phyloP scores from a whole-genome alignment of 2,797 vertebrate genomes.

The Cirrhinus molitorella region DNA sequence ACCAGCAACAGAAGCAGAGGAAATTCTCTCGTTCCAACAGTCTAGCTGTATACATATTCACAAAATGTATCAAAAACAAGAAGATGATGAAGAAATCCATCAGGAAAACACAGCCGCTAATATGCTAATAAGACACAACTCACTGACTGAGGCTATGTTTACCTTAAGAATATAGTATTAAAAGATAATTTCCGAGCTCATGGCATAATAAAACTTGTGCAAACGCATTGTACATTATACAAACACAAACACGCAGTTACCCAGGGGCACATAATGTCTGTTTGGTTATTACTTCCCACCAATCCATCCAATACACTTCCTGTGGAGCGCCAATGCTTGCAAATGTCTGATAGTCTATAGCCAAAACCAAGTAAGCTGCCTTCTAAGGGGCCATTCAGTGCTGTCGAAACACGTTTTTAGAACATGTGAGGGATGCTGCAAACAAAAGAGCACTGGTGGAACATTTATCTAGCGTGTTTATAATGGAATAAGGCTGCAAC shows the following conservation, averaged over 20 bases:
- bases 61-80: neutral
- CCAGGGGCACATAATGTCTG: neutral
- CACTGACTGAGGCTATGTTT: slow-evolving; percentile 11
- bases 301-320: neutral
- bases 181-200: neutral
- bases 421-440: neutral
- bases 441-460: neutral
- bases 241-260: neutral
- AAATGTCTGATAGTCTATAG: neutral
- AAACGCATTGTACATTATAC: slow-evolving; percentile 1
- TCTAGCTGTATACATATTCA: neutral
- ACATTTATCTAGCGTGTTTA: neutral
- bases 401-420: neutral
- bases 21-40: neutral
- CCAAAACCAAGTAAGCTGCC: neutral
- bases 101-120: neutral
- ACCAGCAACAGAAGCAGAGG: slow-evolving; percentile 23
- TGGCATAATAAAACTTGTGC: neutral
- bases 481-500: no score
- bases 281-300: slow-evolving; percentile 24
- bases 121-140: neutral
- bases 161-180: slow-evolving; percentile 11
- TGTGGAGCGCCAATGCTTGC: neutral
- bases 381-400: neutral
- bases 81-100: neutral